Evolutionary conservation across 1,140 invertebrate genomes (phyloP).

Genomic region (Drosophila ambigua): DNA sequence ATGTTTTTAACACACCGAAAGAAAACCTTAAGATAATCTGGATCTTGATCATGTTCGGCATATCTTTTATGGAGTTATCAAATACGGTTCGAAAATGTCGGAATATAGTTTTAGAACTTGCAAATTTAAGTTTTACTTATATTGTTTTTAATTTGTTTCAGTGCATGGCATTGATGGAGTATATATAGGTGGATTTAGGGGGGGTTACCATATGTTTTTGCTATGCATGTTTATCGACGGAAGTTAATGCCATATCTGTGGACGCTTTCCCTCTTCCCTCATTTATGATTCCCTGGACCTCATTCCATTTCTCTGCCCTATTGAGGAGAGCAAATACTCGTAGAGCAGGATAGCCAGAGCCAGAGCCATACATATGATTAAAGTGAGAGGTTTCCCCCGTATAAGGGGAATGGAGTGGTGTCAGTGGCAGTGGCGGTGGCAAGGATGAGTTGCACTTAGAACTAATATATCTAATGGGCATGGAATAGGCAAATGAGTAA

Average conservation of each 20-base stretch:
- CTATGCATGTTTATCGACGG: slow-evolving; percentile 57
- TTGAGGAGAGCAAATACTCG: slow-evolving; percentile 39
- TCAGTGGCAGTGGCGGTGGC: slow-evolving; percentile 1
- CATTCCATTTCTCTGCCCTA: neutral
- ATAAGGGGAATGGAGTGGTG: neutral
- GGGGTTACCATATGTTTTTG: slow-evolving; percentile 45
- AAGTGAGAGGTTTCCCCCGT: slow-evolving; percentile 29
- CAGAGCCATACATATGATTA: slow-evolving; percentile 29
- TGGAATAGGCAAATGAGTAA: slow-evolving; percentile 54
- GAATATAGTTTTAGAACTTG: too few relatives aligned
- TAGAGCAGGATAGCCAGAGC: slow-evolving; percentile 16
- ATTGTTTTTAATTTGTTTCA: too few relatives aligned
- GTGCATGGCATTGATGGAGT: too few relatives aligned
- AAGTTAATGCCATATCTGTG: slow-evolving; percentile 67
- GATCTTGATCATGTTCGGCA: too few relatives aligned
- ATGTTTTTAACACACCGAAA: too few relatives aligned
- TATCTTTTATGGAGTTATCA: too few relatives aligned
- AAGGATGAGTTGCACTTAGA: slow-evolving; percentile 52
- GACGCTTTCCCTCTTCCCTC: neutral
- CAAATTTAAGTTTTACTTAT: too few relatives aligned
- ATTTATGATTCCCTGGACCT: neutral
- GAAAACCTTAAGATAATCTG: too few relatives aligned
- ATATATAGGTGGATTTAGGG: neutral
- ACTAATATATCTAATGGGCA: slow-evolving; percentile 64
- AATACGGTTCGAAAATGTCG: too few relatives aligned